Evolutionary conservation across 2,888 invertebrate genomes (phyloP).

Genomic region (Lycophotia porphyrea): DNA sequence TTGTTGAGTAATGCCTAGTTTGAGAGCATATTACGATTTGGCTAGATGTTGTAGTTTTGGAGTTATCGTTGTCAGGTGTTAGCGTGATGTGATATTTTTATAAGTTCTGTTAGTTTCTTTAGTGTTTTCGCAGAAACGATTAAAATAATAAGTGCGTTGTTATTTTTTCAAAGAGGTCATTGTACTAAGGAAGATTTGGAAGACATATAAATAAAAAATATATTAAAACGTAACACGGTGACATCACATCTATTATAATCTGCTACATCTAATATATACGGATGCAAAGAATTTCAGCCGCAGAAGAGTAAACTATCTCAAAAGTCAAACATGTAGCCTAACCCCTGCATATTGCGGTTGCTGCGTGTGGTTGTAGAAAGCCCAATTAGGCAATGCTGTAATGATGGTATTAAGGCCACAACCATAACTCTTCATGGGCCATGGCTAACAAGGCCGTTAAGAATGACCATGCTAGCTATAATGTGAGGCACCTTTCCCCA

Average conservation of each 20-base stretch:
- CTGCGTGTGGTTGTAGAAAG: constrained; percentile 21
- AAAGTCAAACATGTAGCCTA: background rate
- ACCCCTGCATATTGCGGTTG: background rate
- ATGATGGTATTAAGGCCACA: constrained; percentile 28
- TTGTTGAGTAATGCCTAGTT: constrained; percentile 51
- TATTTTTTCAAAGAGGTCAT: background rate
- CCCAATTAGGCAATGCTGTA: constrained; percentile 26
- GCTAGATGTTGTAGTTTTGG: constrained; percentile 20
- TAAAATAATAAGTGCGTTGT: background rate
- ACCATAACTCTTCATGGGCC: constrained; percentile 19
- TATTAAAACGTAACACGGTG: background rate
- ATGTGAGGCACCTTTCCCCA: constrained; percentile 16
- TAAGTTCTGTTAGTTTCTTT: constrained; percentile 7
- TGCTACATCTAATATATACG: background rate
- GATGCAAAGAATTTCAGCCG: background rate
- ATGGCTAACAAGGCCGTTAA: constrained; percentile 30
- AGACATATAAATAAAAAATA: constrained; percentile 22
- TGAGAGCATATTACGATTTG: constrained; percentile 13
- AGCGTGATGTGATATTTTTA: constrained; percentile 24
- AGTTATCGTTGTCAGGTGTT: constrained; percentile 41
- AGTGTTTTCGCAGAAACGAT: constrained; percentile 22
- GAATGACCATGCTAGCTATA: constrained; percentile 21
- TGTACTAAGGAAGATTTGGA: no score
- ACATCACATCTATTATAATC: constrained; percentile 15
- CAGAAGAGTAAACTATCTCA: background rate